Base-by-base conservation (phyloP, 2,797 vertebrate species). In the Sciurus vulgaris region DNA sequence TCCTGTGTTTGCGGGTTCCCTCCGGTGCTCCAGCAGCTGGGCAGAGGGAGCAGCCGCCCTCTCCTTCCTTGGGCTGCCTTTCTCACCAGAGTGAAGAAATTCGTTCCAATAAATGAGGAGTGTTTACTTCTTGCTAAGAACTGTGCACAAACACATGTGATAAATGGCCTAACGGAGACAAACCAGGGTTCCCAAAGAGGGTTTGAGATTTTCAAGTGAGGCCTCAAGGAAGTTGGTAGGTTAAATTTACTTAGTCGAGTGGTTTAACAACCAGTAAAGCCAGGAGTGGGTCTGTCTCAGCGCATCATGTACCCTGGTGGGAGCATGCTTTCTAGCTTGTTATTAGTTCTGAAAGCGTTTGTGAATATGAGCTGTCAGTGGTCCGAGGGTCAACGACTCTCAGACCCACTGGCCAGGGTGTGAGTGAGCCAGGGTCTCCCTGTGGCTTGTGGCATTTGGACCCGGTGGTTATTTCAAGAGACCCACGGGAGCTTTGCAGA, bases 261-360 rank as follows among this genome's bases (percentile, higher is more conserved):
- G 70, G 2, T 1, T 0, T 9, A 15, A 28, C 5, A 69, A 5
- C 11, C 2, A 1, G 6, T 4, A 49, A 17, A 15, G 8, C 54
- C 24, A 2, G 26, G 2, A 38, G 12, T 8, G 61, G 63, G 1
- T 38, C 73, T 28, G 0, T 35, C 41, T 10, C 22, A 7, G 13
- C 5, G 22, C 30, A 20, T n/a, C 51, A 0, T 18, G 65, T 28
- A 30, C 0, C 7, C 38, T 54, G 5, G 22, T 0, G 41, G 61
- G 54, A 86, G 20, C n/a, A 3, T 24, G 2, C 0, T 14, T 74
- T 83, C 26, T 8, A 38, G 35, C 30, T 26, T 51, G 51, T 63
- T 30, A 2, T 59, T 38, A 22, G 20, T 91, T 24, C 73, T 33
- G 24, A 24, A 8, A 30, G 14, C 41, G 13, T 44, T 79, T 28